Conservation (phyloP, 2,888 invertebrate genomes). For the Oasisia sp. region DNA sequence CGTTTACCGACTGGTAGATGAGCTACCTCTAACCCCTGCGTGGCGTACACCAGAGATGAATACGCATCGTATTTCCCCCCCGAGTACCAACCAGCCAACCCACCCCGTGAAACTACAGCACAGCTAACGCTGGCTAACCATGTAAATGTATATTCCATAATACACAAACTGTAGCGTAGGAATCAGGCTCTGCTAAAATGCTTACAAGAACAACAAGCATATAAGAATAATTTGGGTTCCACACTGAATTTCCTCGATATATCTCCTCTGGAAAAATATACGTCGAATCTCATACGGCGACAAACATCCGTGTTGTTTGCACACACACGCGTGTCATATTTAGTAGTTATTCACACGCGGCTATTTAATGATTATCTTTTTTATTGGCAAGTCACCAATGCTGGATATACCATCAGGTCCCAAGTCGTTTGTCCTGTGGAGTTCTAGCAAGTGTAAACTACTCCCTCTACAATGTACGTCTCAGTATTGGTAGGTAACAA, state of each 20-base stretch:
- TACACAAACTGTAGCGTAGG: slow-evolving; percentile 1
- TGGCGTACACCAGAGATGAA: not conserved
- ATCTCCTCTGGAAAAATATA: slow-evolving; percentile 13
- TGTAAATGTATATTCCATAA: not conserved
- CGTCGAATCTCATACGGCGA: slow-evolving; percentile 17
- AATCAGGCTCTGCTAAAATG: slow-evolving; percentile 9
- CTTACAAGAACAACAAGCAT: slow-evolving; percentile 17
- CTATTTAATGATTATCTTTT: not conserved
- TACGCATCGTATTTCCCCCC: not conserved
- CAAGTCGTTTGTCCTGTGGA: not conserved
- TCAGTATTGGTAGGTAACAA: not conserved
- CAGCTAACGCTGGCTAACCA: slow-evolving; percentile 1
- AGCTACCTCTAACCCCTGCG: not conserved
- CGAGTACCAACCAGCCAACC: not conserved
- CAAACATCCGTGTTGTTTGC: not conserved
- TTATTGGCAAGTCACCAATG: not conserved
- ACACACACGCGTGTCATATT: not conserved
- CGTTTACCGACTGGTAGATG: not conserved
- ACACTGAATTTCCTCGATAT: slow-evolving; percentile 17
- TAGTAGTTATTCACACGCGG: not conserved
- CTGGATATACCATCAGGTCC: not conserved
- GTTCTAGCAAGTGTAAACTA: not conserved
- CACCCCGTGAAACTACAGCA: not conserved
- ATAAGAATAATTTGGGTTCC: slow-evolving; percentile 3
- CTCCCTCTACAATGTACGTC: not conserved